Evolutionary conservation across 2,797 vertebrate genomes (phyloP).

Genomic region (Garrulus glandarius): DNA sequence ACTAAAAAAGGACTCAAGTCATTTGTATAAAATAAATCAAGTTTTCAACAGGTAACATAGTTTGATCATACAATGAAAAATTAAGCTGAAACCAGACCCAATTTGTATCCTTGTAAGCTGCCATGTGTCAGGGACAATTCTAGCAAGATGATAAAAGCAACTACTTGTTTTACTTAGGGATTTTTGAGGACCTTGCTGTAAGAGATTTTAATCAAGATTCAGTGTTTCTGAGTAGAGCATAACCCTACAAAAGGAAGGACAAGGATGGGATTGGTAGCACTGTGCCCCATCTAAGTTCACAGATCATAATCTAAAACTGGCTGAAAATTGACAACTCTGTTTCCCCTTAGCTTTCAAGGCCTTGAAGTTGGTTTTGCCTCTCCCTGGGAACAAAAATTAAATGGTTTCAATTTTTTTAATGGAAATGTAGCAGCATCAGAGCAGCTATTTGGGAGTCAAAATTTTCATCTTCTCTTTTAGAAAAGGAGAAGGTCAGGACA

Average conservation of each 20-base stretch:
- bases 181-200: background rate
- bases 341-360: background rate
- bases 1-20: background rate
- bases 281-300: background rate
- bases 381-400: background rate
- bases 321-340: background rate
- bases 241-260: background rate
- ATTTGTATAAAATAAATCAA: background rate
- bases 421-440: background rate
- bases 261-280: background rate
- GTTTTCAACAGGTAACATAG: background rate
- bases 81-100: background rate
- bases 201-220: background rate
- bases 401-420: background rate
- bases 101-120: background rate
- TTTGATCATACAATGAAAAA: background rate
- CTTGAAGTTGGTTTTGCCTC: background rate
- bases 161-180: background rate
- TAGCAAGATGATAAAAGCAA: background rate
- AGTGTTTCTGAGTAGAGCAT: background rate
- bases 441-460: background rate
- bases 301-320: background rate
- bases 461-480: background rate
- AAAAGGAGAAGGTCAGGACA: background rate
- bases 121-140: background rate